A percentile compares a stretch with the other conserved stretches of the same genome.
phyloP scores from a whole-genome alignment of 2,888 invertebrate species.

The Lasioglossum calceatum region DNA sequence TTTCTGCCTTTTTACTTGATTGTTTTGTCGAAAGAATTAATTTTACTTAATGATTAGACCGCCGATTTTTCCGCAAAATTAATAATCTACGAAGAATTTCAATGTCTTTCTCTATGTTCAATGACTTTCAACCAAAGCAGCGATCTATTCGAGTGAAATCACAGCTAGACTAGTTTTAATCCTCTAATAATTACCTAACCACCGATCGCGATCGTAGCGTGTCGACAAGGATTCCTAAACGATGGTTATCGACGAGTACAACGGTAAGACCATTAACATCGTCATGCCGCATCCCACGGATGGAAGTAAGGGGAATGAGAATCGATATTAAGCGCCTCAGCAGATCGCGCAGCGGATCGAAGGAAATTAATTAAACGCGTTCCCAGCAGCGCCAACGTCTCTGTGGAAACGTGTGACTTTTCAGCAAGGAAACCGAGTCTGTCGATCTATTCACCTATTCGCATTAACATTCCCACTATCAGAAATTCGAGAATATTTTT shows the following conservation, averaged over 20 bases:
- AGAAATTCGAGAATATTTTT: neutral
- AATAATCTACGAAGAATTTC: neutral
- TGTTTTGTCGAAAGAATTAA: too few relatives aligned
- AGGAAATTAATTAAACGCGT: constrained; percentile 24
- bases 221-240: neutral
- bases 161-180: neutral
- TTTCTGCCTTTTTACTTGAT: too few relatives aligned
- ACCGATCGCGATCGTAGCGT: neutral
- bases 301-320: constrained; percentile 11
- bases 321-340: constrained; percentile 3
- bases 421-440: neutral
- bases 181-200: neutral
- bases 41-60: too few relatives aligned
- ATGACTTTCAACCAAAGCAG: neutral
- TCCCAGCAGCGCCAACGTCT: constrained; percentile 20
- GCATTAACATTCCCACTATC: too few relatives aligned
- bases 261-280: constrained; percentile 22
- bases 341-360: neutral
- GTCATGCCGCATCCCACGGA: neutral
- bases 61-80: too few relatives aligned
- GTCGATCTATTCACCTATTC: neutral
- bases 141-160: neutral
- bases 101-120: neutral
- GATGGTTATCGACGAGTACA: neutral
- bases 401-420: neutral